Base-by-base conservation (phyloP, 2,113 vertebrate species). In the Gambusia holbrooki region DNA sequence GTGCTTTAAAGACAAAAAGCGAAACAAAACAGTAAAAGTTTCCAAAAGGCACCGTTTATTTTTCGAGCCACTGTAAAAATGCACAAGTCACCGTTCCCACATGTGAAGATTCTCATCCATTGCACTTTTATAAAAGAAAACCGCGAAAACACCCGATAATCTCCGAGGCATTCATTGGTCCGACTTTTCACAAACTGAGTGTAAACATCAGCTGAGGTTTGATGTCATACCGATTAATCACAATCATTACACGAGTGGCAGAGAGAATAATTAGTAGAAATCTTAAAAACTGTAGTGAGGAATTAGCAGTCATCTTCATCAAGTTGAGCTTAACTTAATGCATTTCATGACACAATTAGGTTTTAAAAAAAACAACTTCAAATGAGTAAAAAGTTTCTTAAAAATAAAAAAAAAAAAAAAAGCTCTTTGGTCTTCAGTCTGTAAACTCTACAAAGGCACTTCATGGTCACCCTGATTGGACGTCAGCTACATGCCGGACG, bases 381-480 rank as follows among this genome's bases (percentile, higher is more conserved):
- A 12, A 65, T 60, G 22, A 28, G 11, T 69, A 66, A 33, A 75
- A 71, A 63, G 9, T 5, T 54, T 54, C 66, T 32, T 30, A 10
- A 37, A 37, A 37, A 37, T n/a, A n/a, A 54, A 33, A 32, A 32
- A 30, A 30, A 30, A 30, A 3, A 60, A 37, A 72, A 63, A 22
- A 58, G 1, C 65, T 79, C 29, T 84, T 87, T 88, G 78, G 87
- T 76, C 3, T 84, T 73, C 22, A 82, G 78, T 82, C 12, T 82
- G 83, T 90, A 90, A 93, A 94, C 90, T 73, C 82, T 22, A 65
- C 76, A 66, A 79, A 87, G 78, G 63, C 81, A 82, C 64, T 22
- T 12, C 3, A 25, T 28, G 62, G 73, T 17, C 54, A 29, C 54
- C 27, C 4, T 35, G 69, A 42, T 60, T 76, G 60, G 37, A 42